A percentile compares a stretch with the other conserved stretches of the same genome.
Conservation (phyloP, 2,113 vertebrate species). For the Proterorhinus semilunaris region DNA sequence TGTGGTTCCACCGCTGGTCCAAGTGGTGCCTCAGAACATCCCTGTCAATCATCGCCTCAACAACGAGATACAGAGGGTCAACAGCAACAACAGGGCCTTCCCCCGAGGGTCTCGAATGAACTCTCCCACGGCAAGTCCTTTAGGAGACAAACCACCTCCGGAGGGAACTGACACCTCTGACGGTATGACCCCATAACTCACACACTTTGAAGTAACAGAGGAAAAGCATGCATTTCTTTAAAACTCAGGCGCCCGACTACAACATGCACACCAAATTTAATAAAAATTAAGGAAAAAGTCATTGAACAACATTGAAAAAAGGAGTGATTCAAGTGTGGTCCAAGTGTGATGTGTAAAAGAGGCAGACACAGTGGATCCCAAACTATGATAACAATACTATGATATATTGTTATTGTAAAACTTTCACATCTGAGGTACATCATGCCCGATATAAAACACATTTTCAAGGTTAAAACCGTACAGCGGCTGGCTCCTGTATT, state of each 20-base stretch:
- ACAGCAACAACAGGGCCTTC: slow-evolving; percentile 78
- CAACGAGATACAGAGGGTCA: slow-evolving; percentile 94
- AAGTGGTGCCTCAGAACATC: slow-evolving; percentile 90
- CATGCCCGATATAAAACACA: slow-evolving; percentile 44
- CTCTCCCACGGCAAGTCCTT: slow-evolving; percentile 71
- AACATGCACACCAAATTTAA: slow-evolving; percentile 57
- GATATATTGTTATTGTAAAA: slow-evolving; percentile 1
- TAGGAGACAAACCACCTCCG: slow-evolving; percentile 80
- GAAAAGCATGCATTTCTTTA: slow-evolving; percentile 66
- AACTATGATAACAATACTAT: slow-evolving; percentile 23
- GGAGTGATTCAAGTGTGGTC: neutral
- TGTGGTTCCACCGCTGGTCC: slow-evolving; percentile 87
- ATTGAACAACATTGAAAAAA: slow-evolving; percentile 26
- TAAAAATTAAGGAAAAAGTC: slow-evolving; percentile 8
- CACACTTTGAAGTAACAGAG: slow-evolving; percentile 28
- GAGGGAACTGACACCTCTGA: slow-evolving; percentile 88
- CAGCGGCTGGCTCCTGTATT: slow-evolving; percentile 29
- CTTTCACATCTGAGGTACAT: slow-evolving; percentile 34
- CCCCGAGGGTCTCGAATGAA: slow-evolving; percentile 80
- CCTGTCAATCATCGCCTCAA: slow-evolving; percentile 84
- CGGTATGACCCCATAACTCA: slow-evolving; percentile 72
- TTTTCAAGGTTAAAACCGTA: slow-evolving; percentile 44
- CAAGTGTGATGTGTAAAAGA: neutral
- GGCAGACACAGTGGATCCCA: neutral
- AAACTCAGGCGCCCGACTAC: slow-evolving; percentile 27